These are phyloP conservation scores for Nomada ferruginata DNA, from an alignment of 2,888 invertebrate species.

Conservation along the genomic window DNA sequence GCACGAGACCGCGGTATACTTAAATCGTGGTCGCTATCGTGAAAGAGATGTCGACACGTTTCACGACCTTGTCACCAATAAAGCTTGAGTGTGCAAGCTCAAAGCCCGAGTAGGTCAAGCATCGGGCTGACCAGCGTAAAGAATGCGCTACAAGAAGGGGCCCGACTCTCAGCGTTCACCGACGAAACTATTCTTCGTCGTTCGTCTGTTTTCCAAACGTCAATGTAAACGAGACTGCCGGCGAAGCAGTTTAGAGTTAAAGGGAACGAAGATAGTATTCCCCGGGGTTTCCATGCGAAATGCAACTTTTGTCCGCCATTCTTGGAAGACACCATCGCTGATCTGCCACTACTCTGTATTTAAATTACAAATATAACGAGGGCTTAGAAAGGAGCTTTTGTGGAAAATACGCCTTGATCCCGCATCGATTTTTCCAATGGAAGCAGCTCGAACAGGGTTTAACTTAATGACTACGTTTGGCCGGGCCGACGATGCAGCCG, in stretches of 20 bases:
- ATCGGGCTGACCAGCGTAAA: conserved; percentile 50
- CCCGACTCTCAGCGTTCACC: neutral
- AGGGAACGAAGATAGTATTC: no score
- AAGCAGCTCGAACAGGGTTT: neutral
- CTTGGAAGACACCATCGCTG: neutral
- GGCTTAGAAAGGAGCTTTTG: neutral
- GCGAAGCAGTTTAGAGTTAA: no score
- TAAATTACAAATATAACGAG: conserved; percentile 40
- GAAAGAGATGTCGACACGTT: conserved; percentile 50
- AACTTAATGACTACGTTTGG: conserved; percentile 27
- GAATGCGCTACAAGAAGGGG: conserved; percentile 9
- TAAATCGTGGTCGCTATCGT: conserved; percentile 12
- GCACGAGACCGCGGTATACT: conserved; percentile 5
- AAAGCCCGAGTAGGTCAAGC: conserved; percentile 59
- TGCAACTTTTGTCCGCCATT: neutral
- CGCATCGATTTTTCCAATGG: neutral
- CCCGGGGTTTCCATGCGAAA: neutral
- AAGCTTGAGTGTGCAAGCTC: conserved; percentile 48
- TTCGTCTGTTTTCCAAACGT: neutral
- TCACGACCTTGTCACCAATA: conserved; percentile 59
- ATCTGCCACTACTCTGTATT: conserved; percentile 20
- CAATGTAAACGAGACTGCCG: no score
- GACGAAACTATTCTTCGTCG: conserved; percentile 4
- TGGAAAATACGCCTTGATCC: neutral
- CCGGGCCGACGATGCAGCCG: neutral